A percentile compares a stretch with the other conserved stretches of the same genome.
Conservation (phyloP, 2,888 invertebrate genomes). For the Apamea sordens region DNA sequence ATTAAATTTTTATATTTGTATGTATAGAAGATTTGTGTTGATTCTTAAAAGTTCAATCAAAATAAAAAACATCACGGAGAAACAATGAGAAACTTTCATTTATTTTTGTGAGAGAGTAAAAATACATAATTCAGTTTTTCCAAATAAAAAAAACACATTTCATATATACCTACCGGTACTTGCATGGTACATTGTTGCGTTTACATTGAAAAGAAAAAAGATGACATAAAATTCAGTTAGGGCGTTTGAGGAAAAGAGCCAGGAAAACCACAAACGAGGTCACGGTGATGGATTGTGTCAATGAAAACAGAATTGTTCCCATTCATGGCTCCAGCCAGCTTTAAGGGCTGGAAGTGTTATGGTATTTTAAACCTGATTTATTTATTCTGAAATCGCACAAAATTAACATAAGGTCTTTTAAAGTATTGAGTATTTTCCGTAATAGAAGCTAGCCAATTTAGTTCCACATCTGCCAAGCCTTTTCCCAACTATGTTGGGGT, state of each 20-base stretch:
- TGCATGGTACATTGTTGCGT: not conserved
- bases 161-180: not conserved
- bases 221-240: conserved; percentile 23
- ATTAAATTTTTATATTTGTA: no score
- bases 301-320: conserved; percentile 33
- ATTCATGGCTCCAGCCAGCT: conserved; percentile 15
- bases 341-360: not conserved
- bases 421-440: not conserved
- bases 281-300: conserved; percentile 33
- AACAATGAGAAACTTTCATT: not conserved
- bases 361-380: not conserved
- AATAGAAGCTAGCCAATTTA: not conserved
- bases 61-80: not conserved
- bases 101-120: not conserved
- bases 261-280: conserved; percentile 43
- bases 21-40: no score
- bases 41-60: not conserved
- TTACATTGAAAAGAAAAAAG: conserved; percentile 24
- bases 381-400: not conserved
- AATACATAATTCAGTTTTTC: not conserved
- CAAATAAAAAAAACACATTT: not conserved
- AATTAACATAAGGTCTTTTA: no score
- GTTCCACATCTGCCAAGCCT: no score
- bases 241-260: conserved; percentile 42
- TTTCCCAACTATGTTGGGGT: no score